Evolutionary conservation across 2,797 vertebrate genomes (phyloP).

Genomic region (Ciconia nigra): DNA sequence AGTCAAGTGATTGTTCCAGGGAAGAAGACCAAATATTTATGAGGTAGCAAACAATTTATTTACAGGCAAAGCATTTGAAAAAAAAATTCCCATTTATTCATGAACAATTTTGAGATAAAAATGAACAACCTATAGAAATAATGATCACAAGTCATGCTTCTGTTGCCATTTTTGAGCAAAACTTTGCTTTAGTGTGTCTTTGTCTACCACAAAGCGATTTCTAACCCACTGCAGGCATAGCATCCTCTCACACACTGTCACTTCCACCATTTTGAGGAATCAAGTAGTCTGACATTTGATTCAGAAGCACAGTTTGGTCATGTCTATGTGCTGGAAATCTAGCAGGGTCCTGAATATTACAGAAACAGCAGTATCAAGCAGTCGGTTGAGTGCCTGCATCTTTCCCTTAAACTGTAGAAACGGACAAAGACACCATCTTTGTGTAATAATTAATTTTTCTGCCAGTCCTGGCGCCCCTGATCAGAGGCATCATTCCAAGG

Average conservation of each 20-base stretch:
- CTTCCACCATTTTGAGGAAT: not conserved
- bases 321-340: not conserved
- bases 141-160: not conserved
- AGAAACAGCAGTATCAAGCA: not conserved
- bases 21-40: not conserved
- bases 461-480: not conserved
- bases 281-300: not conserved
- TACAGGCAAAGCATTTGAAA: not conserved
- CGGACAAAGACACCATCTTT: not conserved
- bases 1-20: not conserved
- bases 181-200: not conserved
- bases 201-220: not conserved
- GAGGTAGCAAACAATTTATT: not conserved
- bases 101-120: not conserved
- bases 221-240: not conserved
- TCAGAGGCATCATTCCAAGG: not conserved
- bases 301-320: not conserved
- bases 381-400: not conserved
- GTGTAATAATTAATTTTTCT: not conserved
- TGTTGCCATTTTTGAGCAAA: not conserved
- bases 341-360: not conserved
- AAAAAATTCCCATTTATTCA: not conserved
- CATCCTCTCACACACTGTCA: not conserved
- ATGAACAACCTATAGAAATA: not conserved
- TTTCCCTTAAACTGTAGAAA: not conserved